Base-by-base conservation (phyloP, 2,888 invertebrate species). In the Strigamia transsilvanica region DNA sequence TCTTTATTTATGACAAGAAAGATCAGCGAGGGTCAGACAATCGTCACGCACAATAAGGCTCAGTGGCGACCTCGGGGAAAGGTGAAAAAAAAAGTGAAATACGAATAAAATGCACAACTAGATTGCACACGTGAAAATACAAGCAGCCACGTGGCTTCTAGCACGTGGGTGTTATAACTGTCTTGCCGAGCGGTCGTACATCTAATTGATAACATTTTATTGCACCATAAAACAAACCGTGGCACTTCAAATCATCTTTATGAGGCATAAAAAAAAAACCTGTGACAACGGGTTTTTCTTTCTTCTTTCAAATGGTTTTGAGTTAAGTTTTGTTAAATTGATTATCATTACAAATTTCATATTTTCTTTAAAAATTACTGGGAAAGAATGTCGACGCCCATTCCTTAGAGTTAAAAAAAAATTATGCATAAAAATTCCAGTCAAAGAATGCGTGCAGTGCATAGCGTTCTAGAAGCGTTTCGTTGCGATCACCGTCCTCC, bases 41-140 rank as follows among this genome's bases (percentile, higher is more conserved):
- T 73, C 73, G 73, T 73, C 73, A 73, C 73, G 73, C 73, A 73
- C 73, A 73, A 73, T 73, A 73, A 32, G 73, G 73, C 73, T 73
- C 73, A 73, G 13, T 66, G 23, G 27, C 7, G 15, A 32, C 27
- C 73, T 27, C 23, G 18, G 15, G 32, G 27, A 73, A 73, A 73
- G 73, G 73, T 73, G 73, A 32, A 73, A 73, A 73, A n/a, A 32
- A 73, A 27, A 9, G 6, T 13, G 13, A 32, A 27, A 12, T 15
- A 32, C 32, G n/a, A 23, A 10, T 15, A 73, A 4, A 73, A 32
- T 27, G 32, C 73, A 13, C 51, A 18, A 51, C 51, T 51, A 51
- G 73, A 3, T 12, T 7, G 73, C 73, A 7, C 73, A 73, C 73
- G 73, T 73, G 73, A 27, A 73, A 73, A 73, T 73, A 73, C 73